A percentile compares a stretch with the other conserved stretches of the same genome.
phyloP scores from a whole-genome alignment of 2,888 invertebrate genomes.

The Phaedon cochleariae region DNA sequence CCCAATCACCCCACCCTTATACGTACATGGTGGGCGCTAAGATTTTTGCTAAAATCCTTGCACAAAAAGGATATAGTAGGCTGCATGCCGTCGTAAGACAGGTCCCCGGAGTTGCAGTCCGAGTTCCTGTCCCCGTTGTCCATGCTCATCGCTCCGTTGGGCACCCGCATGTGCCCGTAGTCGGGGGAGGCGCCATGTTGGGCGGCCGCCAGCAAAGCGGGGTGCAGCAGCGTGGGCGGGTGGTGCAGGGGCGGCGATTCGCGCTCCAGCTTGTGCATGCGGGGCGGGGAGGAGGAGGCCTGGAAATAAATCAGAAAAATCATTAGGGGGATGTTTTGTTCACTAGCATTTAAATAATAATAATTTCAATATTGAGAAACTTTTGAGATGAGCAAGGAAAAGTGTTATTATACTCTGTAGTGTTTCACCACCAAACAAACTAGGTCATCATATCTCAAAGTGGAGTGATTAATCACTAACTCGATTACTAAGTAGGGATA shows the following conservation, averaged over 20 bases:
- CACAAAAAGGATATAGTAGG: conserved; percentile 95
- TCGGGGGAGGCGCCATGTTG: conserved; percentile 85
- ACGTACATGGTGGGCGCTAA: conserved; percentile 55
- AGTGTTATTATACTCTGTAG: too few relatives aligned
- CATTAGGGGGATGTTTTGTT: not conserved
- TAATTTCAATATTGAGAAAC: too few relatives aligned
- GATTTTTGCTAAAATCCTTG: conserved; percentile 57
- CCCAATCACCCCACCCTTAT: conserved; percentile 19
- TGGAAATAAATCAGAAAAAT: conserved; percentile 44
- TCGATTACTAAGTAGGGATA: too few relatives aligned
- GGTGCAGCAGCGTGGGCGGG: conserved; percentile 85
- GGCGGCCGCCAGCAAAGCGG: conserved; percentile 83
- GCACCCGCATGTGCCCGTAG: conserved; percentile 74
- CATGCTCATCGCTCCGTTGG: conserved; percentile 68
- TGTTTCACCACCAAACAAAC: too few relatives aligned
- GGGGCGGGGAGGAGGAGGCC: conserved; percentile 67
- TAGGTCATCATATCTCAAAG: too few relatives aligned
- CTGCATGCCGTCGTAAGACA: conserved; percentile 90
- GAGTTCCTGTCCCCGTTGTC: conserved; percentile 87
- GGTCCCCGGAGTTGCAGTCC: conserved; percentile 91
- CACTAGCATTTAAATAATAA: too few relatives aligned
- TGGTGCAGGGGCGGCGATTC: conserved; percentile 87
- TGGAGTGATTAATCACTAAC: too few relatives aligned
- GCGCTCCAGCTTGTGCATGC: conserved; percentile 75
- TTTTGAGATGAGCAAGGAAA: too few relatives aligned